phyloP scores from a whole-genome alignment of 2,797 vertebrate species.

The Sebastiscus albofasciatus region DNA sequence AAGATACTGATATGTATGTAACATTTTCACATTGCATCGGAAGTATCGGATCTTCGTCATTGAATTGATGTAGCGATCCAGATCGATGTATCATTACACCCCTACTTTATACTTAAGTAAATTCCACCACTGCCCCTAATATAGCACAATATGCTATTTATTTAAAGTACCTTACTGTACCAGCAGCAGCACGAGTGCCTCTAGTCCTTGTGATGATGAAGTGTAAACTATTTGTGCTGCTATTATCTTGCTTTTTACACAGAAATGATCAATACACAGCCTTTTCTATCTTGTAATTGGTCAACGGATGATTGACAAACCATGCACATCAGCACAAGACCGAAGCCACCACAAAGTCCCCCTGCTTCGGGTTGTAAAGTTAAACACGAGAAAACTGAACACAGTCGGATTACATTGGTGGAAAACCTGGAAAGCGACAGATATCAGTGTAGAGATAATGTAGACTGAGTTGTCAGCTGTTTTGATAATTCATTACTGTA shows the following conservation, averaged over 20 bases:
- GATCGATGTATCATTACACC: no score
- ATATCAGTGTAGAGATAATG: not conserved
- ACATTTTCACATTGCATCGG: no score
- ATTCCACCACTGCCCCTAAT: not conserved
- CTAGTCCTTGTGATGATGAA: not conserved
- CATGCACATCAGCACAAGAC: slow-evolving; percentile 40
- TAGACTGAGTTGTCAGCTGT: not conserved
- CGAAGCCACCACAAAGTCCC: not conserved
- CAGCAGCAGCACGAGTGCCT: not conserved
- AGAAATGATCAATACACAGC: not conserved
- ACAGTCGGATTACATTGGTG: not conserved
- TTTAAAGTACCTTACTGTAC: not conserved
- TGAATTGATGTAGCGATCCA: not conserved
- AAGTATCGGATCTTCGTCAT: no score
- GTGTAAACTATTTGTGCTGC: not conserved
- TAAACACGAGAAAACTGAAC: slow-evolving; percentile 8
- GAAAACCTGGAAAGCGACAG: not conserved
- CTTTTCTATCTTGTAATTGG: not conserved
- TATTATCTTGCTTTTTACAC: not conserved
- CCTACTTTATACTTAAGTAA: no score
- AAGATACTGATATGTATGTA: no score
- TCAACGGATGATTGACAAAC: not conserved
- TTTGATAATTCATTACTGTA: not conserved
- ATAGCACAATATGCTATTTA: not conserved
- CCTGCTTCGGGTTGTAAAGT: slow-evolving; percentile 16